phyloP scores from a whole-genome alignment of 2,113 vertebrate genomes.

The Laticauda laticaudata region DNA sequence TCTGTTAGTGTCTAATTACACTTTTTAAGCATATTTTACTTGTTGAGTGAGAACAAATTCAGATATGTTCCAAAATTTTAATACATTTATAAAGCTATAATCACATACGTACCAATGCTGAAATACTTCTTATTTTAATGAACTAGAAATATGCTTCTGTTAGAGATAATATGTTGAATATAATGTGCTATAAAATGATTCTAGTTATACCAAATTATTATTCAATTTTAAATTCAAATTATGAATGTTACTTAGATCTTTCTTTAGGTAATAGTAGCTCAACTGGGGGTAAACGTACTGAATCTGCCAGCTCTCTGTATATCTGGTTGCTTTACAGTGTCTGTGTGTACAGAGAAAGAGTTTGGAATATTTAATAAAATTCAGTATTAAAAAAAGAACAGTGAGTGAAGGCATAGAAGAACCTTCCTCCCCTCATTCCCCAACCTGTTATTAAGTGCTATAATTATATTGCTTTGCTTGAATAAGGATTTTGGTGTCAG shows the following conservation, averaged over 20 bases:
- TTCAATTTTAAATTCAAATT: not conserved
- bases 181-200: not conserved
- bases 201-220: not conserved
- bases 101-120: not conserved
- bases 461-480: not conserved
- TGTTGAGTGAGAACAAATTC: constrained; percentile 8
- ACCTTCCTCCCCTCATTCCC: not conserved
- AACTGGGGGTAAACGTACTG: not conserved
- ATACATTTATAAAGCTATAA: not conserved
- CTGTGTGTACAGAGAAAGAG: not conserved
- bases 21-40: not conserved
- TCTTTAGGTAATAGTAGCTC: not conserved
- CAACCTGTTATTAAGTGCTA: not conserved
- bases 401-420: not conserved
- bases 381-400: not conserved
- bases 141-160: not conserved
- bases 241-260: not conserved
- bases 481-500: not conserved
- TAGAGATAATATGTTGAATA: not conserved
- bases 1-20: not conserved
- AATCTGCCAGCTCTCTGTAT: not conserved
- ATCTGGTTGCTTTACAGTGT: not conserved
- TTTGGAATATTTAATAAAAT: not conserved
- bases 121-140: not conserved
- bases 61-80: not conserved